phyloP scores from a whole-genome alignment of 2,113 vertebrate species.

The Gnathonemus longibarbis region DNA sequence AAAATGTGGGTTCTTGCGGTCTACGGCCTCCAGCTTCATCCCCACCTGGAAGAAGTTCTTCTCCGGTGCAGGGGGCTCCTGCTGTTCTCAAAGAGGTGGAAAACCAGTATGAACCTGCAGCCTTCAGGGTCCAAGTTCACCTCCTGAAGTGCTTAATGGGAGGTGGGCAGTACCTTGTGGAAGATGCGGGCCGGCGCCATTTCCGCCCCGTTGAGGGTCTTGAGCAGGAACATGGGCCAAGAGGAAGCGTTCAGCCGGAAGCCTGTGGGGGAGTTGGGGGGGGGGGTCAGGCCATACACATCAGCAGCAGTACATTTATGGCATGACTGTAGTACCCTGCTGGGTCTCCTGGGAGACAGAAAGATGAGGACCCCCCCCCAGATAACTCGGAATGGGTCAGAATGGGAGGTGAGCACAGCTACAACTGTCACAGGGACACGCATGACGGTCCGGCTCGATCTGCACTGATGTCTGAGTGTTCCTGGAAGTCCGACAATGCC shows the following conservation, averaged over 20 bases:
- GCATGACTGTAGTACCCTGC: neutral
- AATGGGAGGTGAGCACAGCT: neutral
- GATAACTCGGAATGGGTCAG: neutral
- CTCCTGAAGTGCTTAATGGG: neutral
- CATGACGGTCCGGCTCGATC: neutral
- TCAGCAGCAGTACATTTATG: neutral
- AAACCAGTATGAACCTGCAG: neutral
- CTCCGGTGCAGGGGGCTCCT: slow-evolving; percentile 90
- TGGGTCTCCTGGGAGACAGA: neutral
- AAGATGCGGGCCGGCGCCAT: slow-evolving; percentile 96
- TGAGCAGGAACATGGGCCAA: slow-evolving; percentile 98
- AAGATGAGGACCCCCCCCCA: neutral
- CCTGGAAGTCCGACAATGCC: neutral
- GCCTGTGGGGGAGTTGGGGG: slow-evolving; percentile 54
- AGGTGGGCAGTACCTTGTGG: slow-evolving; percentile 77
- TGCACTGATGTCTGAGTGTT: neutral
- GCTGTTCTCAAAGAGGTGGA: slow-evolving; percentile 43
- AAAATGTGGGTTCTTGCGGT: slow-evolving; percentile 98
- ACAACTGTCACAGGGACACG: neutral
- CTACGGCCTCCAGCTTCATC: slow-evolving; percentile 98
- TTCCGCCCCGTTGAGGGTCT: slow-evolving; percentile 96
- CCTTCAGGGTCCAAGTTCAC: neutral
- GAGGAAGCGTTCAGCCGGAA: slow-evolving; percentile 96
- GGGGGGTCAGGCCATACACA: neutral
- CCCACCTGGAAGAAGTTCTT: slow-evolving; percentile 95